Evolutionary conservation across 2,888 invertebrate species (phyloP).

Genomic region (Frankliniella fusca): DNA sequence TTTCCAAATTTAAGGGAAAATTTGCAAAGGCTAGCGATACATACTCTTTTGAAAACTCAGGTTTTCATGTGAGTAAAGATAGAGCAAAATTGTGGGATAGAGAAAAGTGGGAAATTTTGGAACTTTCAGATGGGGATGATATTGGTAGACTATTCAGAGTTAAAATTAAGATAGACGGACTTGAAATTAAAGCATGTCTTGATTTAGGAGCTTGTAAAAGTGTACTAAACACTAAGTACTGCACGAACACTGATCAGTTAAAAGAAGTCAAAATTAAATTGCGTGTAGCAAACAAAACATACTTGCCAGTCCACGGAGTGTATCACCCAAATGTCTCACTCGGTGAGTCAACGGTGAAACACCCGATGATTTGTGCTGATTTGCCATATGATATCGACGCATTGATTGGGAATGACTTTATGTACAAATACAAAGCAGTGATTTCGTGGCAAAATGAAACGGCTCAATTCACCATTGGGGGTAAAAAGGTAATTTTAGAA

Average conservation of each 20-base stretch:
- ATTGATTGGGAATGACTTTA: not conserved
- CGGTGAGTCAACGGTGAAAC: not conserved
- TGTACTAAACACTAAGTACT: not conserved
- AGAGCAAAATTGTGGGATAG: not conserved
- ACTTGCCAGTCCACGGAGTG: not conserved
- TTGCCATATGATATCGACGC: not conserved
- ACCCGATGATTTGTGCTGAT: not conserved
- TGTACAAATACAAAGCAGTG: not conserved
- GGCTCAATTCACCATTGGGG: not conserved
- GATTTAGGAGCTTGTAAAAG: not conserved
- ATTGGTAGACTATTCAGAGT: not conserved
- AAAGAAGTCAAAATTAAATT: not conserved
- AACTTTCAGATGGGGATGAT: not conserved
- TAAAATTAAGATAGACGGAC: not conserved
- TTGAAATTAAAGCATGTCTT: not conserved
- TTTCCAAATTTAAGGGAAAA: not conserved
- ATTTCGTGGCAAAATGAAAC: not conserved
- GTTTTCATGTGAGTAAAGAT: not conserved
- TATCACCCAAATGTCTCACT: not conserved
- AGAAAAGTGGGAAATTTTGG: not conserved
- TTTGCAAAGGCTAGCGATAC: not conserved
- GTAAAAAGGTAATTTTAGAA: not conserved
- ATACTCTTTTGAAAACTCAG: not conserved
- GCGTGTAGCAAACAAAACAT: not conserved
- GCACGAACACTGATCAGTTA: not conserved